phyloP scores from a whole-genome alignment of 2,888 invertebrate genomes.

The Tetragnatha montana region DNA sequence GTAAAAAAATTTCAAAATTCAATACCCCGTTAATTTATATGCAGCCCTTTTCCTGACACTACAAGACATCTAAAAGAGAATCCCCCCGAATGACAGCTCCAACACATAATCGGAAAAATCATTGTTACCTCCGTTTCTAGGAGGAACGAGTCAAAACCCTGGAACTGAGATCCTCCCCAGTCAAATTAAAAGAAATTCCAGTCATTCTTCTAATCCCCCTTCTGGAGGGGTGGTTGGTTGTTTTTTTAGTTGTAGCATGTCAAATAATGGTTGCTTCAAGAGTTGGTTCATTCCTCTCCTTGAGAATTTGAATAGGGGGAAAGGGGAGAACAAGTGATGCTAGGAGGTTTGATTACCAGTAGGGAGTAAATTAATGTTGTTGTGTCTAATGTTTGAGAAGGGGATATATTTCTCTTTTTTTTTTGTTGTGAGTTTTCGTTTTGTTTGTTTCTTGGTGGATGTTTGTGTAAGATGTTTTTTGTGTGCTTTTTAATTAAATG shows the following conservation, averaged over 20 bases:
- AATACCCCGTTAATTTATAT: not conserved
- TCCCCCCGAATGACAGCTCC: conserved; percentile 10
- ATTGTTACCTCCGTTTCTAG: conserved; percentile 1
- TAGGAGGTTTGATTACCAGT: not conserved
- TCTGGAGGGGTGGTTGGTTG: not conserved
- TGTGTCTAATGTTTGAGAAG: not conserved
- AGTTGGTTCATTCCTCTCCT: not conserved
- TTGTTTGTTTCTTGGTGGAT: no score
- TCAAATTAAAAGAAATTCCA: conserved; percentile 36
- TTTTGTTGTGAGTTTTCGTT: no score
- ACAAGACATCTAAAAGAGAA: not conserved
- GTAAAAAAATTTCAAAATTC: not conserved
- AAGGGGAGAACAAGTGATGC: not conserved
- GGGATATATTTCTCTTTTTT: not conserved
- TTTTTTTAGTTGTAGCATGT: not conserved
- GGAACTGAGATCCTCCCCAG: conserved; percentile 1
- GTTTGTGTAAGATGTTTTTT: no score
- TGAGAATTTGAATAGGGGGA: not conserved
- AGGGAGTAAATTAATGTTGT: not conserved
- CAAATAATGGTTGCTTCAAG: not conserved
- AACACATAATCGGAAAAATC: conserved; percentile 17
- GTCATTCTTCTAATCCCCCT: conserved; percentile 18
- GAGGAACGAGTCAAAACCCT: not conserved
- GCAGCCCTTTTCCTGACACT: not conserved
- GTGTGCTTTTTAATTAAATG: no score